A percentile compares a stretch with the other conserved stretches of the same genome.
Evolutionary conservation across 2,888 invertebrate species (phyloP).

Genomic region (Sminthurides aquaticus): DNA sequence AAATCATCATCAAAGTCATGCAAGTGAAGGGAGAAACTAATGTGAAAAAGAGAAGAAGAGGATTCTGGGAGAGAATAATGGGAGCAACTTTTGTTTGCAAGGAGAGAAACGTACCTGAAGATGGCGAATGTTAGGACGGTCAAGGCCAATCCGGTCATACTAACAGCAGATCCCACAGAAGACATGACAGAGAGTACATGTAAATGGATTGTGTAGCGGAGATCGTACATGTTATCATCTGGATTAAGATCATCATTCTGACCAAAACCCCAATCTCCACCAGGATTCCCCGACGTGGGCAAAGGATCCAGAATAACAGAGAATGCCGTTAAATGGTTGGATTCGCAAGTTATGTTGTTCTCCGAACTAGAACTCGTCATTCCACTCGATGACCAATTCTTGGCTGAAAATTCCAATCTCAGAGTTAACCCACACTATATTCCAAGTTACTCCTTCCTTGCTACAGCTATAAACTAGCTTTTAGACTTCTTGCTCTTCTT

Average conservation of each 20-base stretch:
- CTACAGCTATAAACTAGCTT: too few species aligned
- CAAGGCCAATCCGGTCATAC: conserved; percentile 49
- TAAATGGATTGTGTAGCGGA: conserved; percentile 43
- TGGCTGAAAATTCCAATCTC: conserved; percentile 30
- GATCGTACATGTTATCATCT: too few species aligned
- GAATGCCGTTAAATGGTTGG: conserved; percentile 47
- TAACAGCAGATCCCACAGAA: conserved; percentile 49
- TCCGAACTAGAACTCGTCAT: conserved; percentile 41
- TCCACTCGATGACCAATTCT: conserved; percentile 45
- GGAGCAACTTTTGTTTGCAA: background rate
- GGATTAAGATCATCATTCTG: background rate
- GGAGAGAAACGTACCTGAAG: conserved; percentile 47
- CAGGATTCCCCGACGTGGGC: conserved; percentile 33
- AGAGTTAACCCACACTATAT: too few species aligned
- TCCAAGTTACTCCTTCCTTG: too few species aligned
- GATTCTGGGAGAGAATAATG: too few species aligned
- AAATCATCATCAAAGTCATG: too few species aligned
- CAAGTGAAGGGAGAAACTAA: too few species aligned
- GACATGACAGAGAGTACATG: conserved; percentile 48
- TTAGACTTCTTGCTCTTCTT: too few species aligned
- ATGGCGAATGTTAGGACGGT: conserved; percentile 50
- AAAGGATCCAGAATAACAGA: conserved; percentile 47
- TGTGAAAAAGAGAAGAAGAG: too few species aligned
- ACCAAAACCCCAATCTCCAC: conserved; percentile 6
- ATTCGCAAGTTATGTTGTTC: conserved; percentile 44